Base-by-base conservation (phyloP, 2,888 invertebrate species). In the Smittia aterrima region DNA sequence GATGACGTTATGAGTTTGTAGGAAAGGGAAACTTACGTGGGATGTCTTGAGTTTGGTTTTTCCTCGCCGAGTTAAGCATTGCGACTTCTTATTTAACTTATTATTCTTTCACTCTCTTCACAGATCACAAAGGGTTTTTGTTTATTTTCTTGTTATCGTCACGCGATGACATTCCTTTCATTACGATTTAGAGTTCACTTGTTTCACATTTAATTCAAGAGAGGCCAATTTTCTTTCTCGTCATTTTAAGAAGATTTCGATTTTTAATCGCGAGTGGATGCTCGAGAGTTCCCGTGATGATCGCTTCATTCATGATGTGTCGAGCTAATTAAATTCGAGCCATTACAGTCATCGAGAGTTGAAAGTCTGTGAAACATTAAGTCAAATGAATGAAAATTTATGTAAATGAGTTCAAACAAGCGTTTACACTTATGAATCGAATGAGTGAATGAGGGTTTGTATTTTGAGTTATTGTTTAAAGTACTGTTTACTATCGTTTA, bases 21-120 rank as follows among this genome's bases (percentile, higher is more conserved):
- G 4, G 18, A 62, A 16, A 13, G 1, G 32, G 7, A 27, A 54
- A 71, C 70, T 71, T 32, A 71, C 70, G 54, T 68, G 68, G 41
- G 20, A 71, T 13, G 24, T 71, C 70, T 20, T 71, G 27, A 25
- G 70, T 54, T 54, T 53, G 70, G 18, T 71, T 71, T 13, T n/a
- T 71, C 41, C 54, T 53, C 13, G 27, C n/a, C 27, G 53, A 27
- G n/a, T 11, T 54, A 53, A 58, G 13, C 53, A 25, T 27, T 54
- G 11, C 53, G 54, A 25, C 25, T 71, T 71, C 18, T 20, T 16
- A 11, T 32, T 68, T 16, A 18, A 13, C 22, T 22, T 40, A 25
- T 47, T 68, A 20, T 18, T 1, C 66, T 66, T 66, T 27, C 9
- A 9, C 16, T 1, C 4, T 27, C 24, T 27, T 66, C 25, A 27